These are phyloP conservation scores for Oriolus oriolus DNA, from an alignment of 2,113 vertebrate species.

Conservation along the genomic window DNA sequence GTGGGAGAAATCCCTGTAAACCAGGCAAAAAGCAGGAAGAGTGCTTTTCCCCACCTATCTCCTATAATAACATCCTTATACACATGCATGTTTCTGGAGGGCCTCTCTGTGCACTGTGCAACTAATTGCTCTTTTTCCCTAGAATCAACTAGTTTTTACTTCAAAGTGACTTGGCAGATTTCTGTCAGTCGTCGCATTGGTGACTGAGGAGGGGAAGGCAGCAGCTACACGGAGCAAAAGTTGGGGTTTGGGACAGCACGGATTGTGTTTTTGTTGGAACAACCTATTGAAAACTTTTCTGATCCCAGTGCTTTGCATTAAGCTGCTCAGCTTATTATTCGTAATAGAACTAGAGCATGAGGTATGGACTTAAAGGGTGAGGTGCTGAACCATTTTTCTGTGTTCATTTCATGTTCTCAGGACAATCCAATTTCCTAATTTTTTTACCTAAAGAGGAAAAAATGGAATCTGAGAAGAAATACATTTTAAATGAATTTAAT, in stretches of 20 bases:
- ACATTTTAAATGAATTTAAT: neutral
- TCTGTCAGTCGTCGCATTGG: neutral
- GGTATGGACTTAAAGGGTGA: neutral
- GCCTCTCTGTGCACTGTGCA: neutral
- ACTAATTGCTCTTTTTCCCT: neutral
- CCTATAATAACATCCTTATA: neutral
- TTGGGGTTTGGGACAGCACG: neutral
- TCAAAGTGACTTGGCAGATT: conserved; percentile 40
- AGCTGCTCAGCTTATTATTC: neutral
- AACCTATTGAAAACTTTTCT: conserved; percentile 1
- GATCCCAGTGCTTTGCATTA: neutral
- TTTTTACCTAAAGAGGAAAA: neutral
- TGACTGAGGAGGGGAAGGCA: neutral
- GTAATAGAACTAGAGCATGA: neutral
- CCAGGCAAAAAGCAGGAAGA: neutral
- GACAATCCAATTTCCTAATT: neutral
- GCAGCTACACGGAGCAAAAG: neutral
- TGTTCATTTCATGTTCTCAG: neutral
- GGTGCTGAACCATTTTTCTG: neutral
- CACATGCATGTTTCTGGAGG: neutral
- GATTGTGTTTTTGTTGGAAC: neutral
- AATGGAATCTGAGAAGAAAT: neutral
- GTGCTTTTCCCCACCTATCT: neutral
- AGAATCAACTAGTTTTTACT: neutral
- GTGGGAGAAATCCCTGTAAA: neutral